Percentiles rank a stretch among this genome's conserved stretches.
phyloP scores from a whole-genome alignment of 2,888 invertebrate species.

The Lutraria lutraria region DNA sequence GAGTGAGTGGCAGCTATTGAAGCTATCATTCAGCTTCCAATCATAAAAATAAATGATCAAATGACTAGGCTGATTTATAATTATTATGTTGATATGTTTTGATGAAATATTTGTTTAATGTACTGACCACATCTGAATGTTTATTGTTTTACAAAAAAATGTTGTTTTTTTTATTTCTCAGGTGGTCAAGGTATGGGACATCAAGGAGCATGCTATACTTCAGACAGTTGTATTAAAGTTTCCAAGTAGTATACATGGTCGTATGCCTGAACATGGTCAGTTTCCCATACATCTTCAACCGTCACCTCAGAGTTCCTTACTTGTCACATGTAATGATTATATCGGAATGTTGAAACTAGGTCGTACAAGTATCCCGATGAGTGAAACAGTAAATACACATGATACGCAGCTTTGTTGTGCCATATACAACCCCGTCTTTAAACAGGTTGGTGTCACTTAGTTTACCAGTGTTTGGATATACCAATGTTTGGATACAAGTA shows the following conservation, averaged over 20 bases:
- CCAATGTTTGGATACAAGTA: background rate
- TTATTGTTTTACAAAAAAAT: background rate
- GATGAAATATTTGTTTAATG: background rate
- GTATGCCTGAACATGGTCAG: slow-evolving; percentile 86
- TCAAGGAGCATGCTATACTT: slow-evolving; percentile 85
- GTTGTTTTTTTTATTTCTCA: slow-evolving; percentile 57
- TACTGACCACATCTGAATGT: background rate
- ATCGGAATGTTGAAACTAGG: slow-evolving; percentile 84
- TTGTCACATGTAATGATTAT: slow-evolving; percentile 86
- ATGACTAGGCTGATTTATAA: background rate
- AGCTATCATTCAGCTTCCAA: too few relatives aligned
- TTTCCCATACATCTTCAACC: slow-evolving; percentile 84
- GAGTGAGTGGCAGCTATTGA: too few relatives aligned
- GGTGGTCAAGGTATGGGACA: slow-evolving; percentile 87
- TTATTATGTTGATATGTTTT: background rate
- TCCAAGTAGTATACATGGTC: slow-evolving; percentile 84
- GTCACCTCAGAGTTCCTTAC: slow-evolving; percentile 79
- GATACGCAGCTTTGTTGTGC: slow-evolving; percentile 85
- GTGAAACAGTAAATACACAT: slow-evolving; percentile 80
- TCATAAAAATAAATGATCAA: background rate
- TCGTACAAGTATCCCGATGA: slow-evolving; percentile 74
- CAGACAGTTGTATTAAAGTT: slow-evolving; percentile 86
- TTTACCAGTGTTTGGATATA: too few relatives aligned
- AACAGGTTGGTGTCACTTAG: slow-evolving; percentile 79
- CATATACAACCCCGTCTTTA: slow-evolving; percentile 85